These are phyloP conservation scores for Dermolepida albohirtum DNA, from an alignment of 2,888 invertebrate species.

Conservation along the genomic window DNA sequence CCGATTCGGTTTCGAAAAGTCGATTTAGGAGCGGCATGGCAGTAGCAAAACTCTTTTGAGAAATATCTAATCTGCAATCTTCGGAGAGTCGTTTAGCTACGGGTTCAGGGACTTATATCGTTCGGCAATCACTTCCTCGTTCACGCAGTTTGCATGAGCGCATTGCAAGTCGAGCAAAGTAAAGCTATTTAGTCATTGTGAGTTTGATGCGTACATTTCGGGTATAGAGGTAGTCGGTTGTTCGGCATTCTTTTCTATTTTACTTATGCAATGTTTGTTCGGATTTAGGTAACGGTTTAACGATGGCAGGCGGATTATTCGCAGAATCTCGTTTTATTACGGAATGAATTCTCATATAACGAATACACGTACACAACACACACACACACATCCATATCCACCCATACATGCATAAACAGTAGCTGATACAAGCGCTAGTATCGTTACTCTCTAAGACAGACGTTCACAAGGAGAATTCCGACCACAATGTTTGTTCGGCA, in stretches of 20 bases:
- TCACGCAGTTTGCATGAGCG: constrained; percentile 57
- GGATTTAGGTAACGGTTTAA: constrained; percentile 15
- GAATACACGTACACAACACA: no score
- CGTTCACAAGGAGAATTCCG: constrained; percentile 6
- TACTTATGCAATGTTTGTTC: constrained; percentile 17
- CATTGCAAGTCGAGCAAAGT: constrained; percentile 45
- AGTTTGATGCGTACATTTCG: constrained; percentile 38
- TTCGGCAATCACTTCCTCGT: constrained; percentile 57
- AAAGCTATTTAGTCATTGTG: constrained; percentile 44
- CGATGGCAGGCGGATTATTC: not conserved
- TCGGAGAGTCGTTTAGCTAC: constrained; percentile 62
- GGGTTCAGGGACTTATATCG: constrained; percentile 55
- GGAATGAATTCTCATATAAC: no score
- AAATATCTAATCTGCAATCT: constrained; percentile 64
- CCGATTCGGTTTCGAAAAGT: constrained; percentile 54
- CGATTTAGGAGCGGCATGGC: constrained; percentile 55
- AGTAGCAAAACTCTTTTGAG: constrained; percentile 57
- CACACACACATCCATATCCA: no score
- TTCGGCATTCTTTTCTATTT: constrained; percentile 18
- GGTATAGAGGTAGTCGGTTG: constrained; percentile 20
- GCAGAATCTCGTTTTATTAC: no score
- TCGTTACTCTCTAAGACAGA: not conserved
- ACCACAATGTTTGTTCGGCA: constrained; percentile 27
- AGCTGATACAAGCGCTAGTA: not conserved
- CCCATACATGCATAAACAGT: no score